Percentiles rank a stretch among this genome's conserved stretches.
These are phyloP conservation scores for Leontocebus nigricollis DNA, from an alignment of 2,797 vertebrate genomes.

Conservation along the genomic window DNA sequence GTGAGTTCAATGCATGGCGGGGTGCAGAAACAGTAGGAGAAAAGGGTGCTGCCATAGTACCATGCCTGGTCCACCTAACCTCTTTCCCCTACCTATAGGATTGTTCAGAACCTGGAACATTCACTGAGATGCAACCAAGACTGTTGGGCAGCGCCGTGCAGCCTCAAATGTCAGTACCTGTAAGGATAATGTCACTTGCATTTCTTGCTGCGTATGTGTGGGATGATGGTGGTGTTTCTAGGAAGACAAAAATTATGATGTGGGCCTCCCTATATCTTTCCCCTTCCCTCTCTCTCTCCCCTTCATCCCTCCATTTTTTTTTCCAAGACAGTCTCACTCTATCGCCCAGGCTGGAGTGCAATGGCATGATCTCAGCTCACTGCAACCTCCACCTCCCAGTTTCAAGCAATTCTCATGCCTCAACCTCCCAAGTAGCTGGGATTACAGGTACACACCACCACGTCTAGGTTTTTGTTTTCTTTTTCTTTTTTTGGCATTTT, in stretches of 20 bases:
- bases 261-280: background rate
- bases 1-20: too few species aligned
- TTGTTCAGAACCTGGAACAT: background rate
- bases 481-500: background rate
- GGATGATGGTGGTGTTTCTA: background rate
- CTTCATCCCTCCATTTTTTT: background rate
- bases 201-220: background rate
- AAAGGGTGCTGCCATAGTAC: rapidly evolving
- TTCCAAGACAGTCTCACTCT: background rate
- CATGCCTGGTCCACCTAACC: rapidly evolving
- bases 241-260: background rate
- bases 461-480: rapidly evolving
- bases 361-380: too few species aligned
- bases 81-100: background rate
- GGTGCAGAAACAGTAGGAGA: background rate
- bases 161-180: background rate
- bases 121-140: background rate
- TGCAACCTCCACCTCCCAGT: background rate
- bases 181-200: rapidly evolving
- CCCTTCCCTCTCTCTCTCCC: too few species aligned
- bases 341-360: too few species aligned
- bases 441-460: background rate
- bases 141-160: rapidly evolving
- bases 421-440: background rate
- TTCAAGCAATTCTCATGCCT: background rate